Evolutionary conservation across 2,888 invertebrate species (phyloP).

Genomic region (Spodoptera picta): DNA sequence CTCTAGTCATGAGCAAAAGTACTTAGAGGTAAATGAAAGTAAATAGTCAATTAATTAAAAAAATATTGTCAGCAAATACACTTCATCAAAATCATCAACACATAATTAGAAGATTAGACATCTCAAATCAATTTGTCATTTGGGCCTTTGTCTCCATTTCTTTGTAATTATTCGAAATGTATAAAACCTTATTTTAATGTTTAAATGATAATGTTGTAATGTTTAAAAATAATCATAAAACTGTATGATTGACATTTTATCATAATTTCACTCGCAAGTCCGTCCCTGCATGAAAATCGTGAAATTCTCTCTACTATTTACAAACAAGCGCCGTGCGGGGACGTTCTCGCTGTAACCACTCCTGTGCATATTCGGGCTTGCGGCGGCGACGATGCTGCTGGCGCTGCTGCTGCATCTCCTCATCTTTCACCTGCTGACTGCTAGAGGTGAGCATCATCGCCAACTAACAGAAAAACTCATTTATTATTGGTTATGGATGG

Average conservation of each 20-base stretch:
- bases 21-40: no score
- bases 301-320: constrained; percentile 68
- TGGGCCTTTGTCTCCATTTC: no score
- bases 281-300: constrained; percentile 61
- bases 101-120: no score
- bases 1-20: no score
- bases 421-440: constrained; percentile 51
- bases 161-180: no score
- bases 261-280: constrained; percentile 40
- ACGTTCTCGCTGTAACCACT: constrained; percentile 30
- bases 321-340: constrained; percentile 65
- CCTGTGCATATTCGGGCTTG: constrained; percentile 50
- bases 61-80: no score
- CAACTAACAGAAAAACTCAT: neutral
- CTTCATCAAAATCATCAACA: no score
- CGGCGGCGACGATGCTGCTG: constrained; percentile 59
- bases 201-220: no score
- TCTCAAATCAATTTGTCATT: no score
- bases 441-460: constrained; percentile 53
- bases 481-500: neutral
- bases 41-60: no score
- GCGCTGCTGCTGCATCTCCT: constrained; percentile 53
- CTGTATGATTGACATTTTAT: neutral
- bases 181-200: no score
- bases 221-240: no score